Conservation (phyloP, 2,888 invertebrate genomes). For the Ormyrus rosae region DNA sequence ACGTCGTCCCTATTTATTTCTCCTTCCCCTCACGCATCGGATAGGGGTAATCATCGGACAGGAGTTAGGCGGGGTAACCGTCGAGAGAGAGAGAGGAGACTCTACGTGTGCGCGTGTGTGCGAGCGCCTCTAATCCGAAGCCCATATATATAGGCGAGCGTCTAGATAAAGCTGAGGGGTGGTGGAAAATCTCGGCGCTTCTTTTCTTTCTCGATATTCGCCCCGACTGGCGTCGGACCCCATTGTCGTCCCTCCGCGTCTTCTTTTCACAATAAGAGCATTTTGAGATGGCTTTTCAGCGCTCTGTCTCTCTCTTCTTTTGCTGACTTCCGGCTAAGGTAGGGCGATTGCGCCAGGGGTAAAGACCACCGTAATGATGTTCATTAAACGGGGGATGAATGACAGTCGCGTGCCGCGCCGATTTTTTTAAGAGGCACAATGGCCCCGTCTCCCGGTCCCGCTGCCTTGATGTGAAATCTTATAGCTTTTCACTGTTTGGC, state of each 20-base stretch:
- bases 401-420: no score
- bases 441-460: no score
- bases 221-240: background rate
- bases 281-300: no score
- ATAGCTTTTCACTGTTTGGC: no score
- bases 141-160: conserved; percentile 14
- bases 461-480: no score
- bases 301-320: no score
- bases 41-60: conserved; percentile 51
- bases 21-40: conserved; percentile 41
- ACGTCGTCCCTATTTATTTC: conserved; percentile 58
- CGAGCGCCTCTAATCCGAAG: conserved; percentile 41
- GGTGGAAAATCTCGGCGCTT: conserved; percentile 24
- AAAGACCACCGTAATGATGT: no score
- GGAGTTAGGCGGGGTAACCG: conserved; percentile 19
- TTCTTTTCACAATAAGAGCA: no score
- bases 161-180: conserved; percentile 15
- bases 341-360: no score
- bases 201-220: conserved; percentile 47
- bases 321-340: no score
- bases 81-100: conserved; percentile 1
- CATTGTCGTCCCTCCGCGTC: background rate
- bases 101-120: conserved; percentile 19
- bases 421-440: no score
- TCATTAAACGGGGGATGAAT: no score